phyloP scores from a whole-genome alignment of 2,888 invertebrate genomes.

The Druceiella hillmani region DNA sequence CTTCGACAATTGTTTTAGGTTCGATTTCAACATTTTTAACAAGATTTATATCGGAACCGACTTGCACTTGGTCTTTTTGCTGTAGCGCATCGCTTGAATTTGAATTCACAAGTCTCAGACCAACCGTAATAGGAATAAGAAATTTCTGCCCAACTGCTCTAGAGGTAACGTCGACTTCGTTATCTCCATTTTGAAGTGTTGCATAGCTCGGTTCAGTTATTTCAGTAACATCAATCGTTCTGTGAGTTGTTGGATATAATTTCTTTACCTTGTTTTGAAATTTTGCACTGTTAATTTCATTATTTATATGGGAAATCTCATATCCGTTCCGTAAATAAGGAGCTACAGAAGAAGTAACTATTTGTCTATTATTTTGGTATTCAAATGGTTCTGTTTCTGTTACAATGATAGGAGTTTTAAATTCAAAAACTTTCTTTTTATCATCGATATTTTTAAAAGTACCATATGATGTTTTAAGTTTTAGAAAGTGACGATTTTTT shows the following conservation, averaged over 20 bases:
- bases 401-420: too few species aligned
- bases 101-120: constrained; percentile 47
- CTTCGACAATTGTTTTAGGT: constrained; percentile 53
- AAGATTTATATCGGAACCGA: constrained; percentile 38
- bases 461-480: too few species aligned
- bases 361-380: too few species aligned
- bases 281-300: constrained; percentile 23
- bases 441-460: too few species aligned
- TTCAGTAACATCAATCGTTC: too few species aligned
- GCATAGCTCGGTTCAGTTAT: too few species aligned
- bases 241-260: too few species aligned
- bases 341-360: neutral
- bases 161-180: constrained; percentile 46
- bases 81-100: constrained; percentile 40
- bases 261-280: too few species aligned
- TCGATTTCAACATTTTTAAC: constrained; percentile 38
- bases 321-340: neutral
- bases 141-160: constrained; percentile 52
- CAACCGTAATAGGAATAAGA: constrained; percentile 56
- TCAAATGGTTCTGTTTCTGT: too few species aligned
- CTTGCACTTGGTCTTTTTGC: constrained; percentile 35
- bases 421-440: too few species aligned
- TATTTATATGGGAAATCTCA: constrained; percentile 16
- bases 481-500: too few species aligned
- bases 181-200: constrained; percentile 20